A percentile compares a stretch with the other conserved stretches of the same genome.
phyloP scores from a whole-genome alignment of 2,888 invertebrate genomes.

The Frankliniella fusca region DNA sequence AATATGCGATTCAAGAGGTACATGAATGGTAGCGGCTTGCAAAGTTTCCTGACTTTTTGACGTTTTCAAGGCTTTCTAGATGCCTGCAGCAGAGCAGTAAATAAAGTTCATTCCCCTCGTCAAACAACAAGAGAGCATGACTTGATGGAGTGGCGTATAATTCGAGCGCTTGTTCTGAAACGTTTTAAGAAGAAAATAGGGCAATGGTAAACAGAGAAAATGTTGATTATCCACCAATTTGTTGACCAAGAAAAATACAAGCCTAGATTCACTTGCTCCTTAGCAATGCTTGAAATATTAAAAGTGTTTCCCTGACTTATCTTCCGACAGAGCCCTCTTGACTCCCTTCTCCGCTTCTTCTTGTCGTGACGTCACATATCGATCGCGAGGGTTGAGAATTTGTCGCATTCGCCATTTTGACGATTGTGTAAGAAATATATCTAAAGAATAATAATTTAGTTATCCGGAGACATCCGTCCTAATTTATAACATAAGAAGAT shows the following conservation, averaged over 20 bases:
- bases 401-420: constrained; percentile 30
- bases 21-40: no score
- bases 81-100: not conserved
- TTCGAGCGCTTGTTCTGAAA: not conserved
- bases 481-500: constrained; percentile 43
- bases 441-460: constrained; percentile 45
- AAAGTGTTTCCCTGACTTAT: no score
- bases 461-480: constrained; percentile 48
- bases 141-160: not conserved
- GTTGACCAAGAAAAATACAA: no score
- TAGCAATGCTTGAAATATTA: not conserved
- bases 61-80: not conserved
- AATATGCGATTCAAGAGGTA: no score
- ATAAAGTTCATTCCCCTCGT: constrained; percentile 9
- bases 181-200: no score
- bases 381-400: constrained; percentile 12
- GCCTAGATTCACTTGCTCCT: not conserved
- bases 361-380: constrained; percentile 10
- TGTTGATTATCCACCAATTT: no score
- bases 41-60: not conserved
- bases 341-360: not conserved
- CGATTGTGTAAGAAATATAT: constrained; percentile 30
- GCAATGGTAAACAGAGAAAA: no score
- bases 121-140: not conserved
- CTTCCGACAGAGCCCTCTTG: not conserved